These are phyloP conservation scores for Odocoileus hemionus DNA, from an alignment of 2,113 vertebrate genomes.

Conservation along the genomic window DNA sequence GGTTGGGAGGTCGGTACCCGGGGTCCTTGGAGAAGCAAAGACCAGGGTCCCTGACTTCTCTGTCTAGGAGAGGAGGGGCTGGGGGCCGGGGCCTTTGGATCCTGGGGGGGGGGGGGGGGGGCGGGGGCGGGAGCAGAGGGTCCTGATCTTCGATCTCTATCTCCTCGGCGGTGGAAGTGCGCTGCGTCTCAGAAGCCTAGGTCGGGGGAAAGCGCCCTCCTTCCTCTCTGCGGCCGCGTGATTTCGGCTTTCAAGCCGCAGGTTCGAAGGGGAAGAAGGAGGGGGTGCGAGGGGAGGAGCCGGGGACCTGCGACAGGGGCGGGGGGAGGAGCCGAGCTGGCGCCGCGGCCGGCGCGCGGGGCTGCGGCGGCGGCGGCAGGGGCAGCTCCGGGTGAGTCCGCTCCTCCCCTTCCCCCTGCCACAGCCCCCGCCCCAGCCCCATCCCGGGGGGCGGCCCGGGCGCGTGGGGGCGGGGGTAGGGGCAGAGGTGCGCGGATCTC, in stretches of 20 bases:
- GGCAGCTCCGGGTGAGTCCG: constrained; percentile 67
- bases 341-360: constrained; percentile 54
- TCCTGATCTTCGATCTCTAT: neutral
- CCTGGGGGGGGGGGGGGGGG: neutral
- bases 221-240: neutral
- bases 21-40: neutral
- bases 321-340: constrained; percentile 59
- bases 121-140: neutral
- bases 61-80: neutral
- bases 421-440: constrained; percentile 31
- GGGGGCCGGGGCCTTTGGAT: neutral
- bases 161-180: neutral
- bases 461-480: neutral
- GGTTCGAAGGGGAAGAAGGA: neutral
- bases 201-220: neutral
- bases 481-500: neutral
- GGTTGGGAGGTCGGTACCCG: neutral
- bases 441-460: neutral
- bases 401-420: constrained; percentile 38
- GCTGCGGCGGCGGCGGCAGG: constrained; percentile 56
- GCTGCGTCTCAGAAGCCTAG: neutral
- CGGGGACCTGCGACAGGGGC: constrained; percentile 52
- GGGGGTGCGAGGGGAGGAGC: constrained; percentile 55
- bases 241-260: constrained; percentile 10
- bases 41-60: neutral